Base-by-base conservation (phyloP, 2,888 invertebrate genomes). In the Ischnus inquisitorius region DNA sequence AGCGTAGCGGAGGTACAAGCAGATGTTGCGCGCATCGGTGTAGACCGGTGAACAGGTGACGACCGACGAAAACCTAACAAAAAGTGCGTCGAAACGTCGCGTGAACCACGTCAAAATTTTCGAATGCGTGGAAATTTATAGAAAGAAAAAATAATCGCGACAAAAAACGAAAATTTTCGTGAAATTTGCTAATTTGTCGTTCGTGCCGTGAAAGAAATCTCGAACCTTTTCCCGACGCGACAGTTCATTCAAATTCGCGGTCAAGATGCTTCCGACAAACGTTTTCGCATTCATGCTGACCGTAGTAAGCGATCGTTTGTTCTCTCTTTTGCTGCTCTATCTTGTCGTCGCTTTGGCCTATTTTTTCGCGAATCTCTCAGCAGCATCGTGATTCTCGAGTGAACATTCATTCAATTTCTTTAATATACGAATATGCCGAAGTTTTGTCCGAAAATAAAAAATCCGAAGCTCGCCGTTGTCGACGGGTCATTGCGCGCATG, bases 31-130 rank as follows among this genome's bases (percentile, higher is more conserved):
- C 57, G 39, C 48, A 76, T 69, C 80, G 68, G 67, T n/a, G n/a
- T 64, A 65, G 48, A 41, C 22, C 16, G 43, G 54, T 48, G 39
- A 74, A 83, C 85, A 85, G 83, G 83, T 85, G 83, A 77, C 78
- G 57, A 19, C 8, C 71, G 78, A 22, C 34, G 28, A 16, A 22
- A 16, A 43, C 71, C 46, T 46, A 79, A 72, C 51, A 64, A 80
- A 75, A 80, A 65, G 43, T 57, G 51, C 25, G n/a, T 19, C 51
- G 2, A 79, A 80, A 80, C 65, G 62, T 65, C 62, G 39, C 54
- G 43, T 41, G 34, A 43, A 5, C n/a, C 65, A 16, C 14, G 64
- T 75, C 41, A 75, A 80, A 75, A 75, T 80, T 64, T 41, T 25
- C 12, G 34, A 65, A 19, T 14, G 16, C 12, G 39, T 43, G 12